Conservation (phyloP, 2,797 vertebrate species). For the Simalia tracyae region DNA sequence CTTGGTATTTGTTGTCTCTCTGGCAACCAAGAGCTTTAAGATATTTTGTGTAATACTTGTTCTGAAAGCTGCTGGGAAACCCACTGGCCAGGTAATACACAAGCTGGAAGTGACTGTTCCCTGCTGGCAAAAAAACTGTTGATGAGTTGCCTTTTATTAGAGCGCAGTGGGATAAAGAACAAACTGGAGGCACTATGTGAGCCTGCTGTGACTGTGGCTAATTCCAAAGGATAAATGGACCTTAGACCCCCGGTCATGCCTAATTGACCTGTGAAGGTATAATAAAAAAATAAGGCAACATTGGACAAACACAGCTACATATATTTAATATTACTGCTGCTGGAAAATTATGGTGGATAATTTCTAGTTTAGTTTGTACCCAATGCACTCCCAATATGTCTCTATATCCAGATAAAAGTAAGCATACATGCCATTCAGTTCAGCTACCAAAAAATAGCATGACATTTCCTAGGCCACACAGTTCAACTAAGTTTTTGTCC, state of each 20-base stretch:
- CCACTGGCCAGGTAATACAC: not conserved
- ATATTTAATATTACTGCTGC: not conserved
- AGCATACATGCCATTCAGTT: not conserved
- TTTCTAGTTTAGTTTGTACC: not conserved
- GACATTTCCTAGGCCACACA: not conserved
- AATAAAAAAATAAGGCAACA: not conserved
- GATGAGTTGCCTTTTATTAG: slow-evolving; percentile 21
- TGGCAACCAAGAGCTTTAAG: not conserved
- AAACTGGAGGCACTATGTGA: not conserved
- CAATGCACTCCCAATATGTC: not conserved
- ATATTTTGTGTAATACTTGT: not conserved
- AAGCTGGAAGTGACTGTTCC: not conserved
- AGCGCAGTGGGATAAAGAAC: not conserved
- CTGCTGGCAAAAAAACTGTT: not conserved
- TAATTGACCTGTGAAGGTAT: slow-evolving; percentile 17
- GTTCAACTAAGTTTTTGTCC: not conserved
- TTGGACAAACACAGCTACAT: not conserved
- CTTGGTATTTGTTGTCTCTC: not conserved
- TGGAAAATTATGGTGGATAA: not conserved
- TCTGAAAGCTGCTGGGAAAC: slow-evolving; percentile 9
- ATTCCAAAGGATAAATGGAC: slow-evolving; percentile 28
- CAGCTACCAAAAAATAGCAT: not conserved
- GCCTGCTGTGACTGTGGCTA: slow-evolving; percentile 1
- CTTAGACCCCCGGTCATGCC: not conserved
- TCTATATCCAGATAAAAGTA: not conserved